phyloP scores from a whole-genome alignment of 1,140 invertebrate species.

The Hermetia illucens region DNA sequence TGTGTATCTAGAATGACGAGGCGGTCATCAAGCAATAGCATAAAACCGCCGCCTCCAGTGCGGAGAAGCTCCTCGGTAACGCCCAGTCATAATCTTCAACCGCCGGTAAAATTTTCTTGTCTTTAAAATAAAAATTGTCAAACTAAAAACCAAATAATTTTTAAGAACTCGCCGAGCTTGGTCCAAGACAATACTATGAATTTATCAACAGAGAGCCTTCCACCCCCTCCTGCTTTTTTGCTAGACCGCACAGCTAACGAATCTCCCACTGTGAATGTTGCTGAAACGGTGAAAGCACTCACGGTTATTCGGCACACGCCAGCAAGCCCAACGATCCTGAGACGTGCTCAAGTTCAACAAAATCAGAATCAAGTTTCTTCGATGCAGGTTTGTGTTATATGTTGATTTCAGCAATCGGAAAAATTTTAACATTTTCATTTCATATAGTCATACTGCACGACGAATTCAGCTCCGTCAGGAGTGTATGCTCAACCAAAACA shows the following conservation, averaged over 20 bases:
- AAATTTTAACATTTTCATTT: too few species aligned
- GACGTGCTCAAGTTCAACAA: conserved; percentile 24
- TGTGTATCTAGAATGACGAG: conserved; percentile 24
- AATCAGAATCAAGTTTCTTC: conserved; percentile 12
- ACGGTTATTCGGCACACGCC: conserved; percentile 75
- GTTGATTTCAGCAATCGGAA: too few species aligned
- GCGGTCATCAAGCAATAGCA: conserved; percentile 41
- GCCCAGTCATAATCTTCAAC: conserved; percentile 20
- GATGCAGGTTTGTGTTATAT: not conserved
- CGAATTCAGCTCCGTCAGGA: conserved; percentile 16
- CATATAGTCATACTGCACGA: conserved; percentile 26
- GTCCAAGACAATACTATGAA: conserved; percentile 11
- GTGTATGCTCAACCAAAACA: conserved; percentile 29
- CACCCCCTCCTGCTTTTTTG: conserved; percentile 71
- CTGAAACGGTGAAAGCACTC: conserved; percentile 71
- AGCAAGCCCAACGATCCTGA: conserved; percentile 62
- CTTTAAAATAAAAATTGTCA: not conserved
- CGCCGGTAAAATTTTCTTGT: conserved; percentile 16
- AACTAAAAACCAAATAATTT: conserved; percentile 3
- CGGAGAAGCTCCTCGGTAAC: conserved; percentile 73
- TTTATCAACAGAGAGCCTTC: conserved; percentile 47
- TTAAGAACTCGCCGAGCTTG: conserved; percentile 4
- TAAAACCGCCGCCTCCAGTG: conserved; percentile 71
- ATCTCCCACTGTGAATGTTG: conserved; percentile 46
- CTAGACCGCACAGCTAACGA: conserved; percentile 38